Conservation (phyloP, 2,888 invertebrate species). For the Ophioninae sp. region DNA sequence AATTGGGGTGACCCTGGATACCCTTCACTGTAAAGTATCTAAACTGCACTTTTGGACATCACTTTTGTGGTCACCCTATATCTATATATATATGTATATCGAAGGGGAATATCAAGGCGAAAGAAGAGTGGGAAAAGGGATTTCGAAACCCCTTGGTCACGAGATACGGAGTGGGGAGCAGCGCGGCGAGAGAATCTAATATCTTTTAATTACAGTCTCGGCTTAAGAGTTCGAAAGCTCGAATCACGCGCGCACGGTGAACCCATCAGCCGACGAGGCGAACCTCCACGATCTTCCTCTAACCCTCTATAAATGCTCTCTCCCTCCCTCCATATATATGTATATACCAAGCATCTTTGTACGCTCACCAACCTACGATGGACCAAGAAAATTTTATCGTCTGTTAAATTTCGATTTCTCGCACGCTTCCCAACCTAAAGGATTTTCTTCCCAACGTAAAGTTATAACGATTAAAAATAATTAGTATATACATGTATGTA, state of each 20-base stretch:
- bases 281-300: slow-evolving; percentile 27
- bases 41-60: background rate
- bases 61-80: background rate
- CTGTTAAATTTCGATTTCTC: slow-evolving; percentile 61
- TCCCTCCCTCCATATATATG: too few species aligned
- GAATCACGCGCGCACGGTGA: slow-evolving; percentile 53
- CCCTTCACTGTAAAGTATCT: too few species aligned
- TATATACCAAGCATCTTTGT: background rate
- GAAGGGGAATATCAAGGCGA: slow-evolving; percentile 33
- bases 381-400: slow-evolving; percentile 58
- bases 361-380: slow-evolving; percentile 15
- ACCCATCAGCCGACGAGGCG: slow-evolving; percentile 11
- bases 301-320: too few species aligned
- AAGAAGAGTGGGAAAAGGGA: slow-evolving; percentile 41
- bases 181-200: slow-evolving; percentile 59
- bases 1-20: too few species aligned
- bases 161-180: slow-evolving; percentile 17
- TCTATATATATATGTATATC: slow-evolving; percentile 5
- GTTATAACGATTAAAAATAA: slow-evolving; percentile 23
- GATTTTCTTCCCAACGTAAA: slow-evolving; percentile 19
- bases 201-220: slow-evolving; percentile 61
- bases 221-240: slow-evolving; percentile 64
- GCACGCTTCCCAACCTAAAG: slow-evolving; percentile 28
- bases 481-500: background rate
- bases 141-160: slow-evolving; percentile 46